phyloP scores from a whole-genome alignment of 2,797 vertebrate species.

The Danio aesculapii region DNA sequence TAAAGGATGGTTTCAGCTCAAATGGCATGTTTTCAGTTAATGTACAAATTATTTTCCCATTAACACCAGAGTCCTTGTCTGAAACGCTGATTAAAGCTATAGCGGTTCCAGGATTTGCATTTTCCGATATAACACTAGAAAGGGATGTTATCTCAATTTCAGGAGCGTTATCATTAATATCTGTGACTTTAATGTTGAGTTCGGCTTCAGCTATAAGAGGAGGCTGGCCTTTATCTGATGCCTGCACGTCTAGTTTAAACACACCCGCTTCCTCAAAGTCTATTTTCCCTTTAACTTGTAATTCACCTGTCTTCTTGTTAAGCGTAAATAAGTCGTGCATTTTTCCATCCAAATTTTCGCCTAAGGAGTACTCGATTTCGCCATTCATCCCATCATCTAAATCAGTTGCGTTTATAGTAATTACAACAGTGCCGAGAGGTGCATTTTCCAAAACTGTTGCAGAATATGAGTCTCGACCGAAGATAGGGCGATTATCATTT shows the following conservation, averaged over 20 bases:
- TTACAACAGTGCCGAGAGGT: slow-evolving; percentile 62
- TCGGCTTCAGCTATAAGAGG: slow-evolving; percentile 68
- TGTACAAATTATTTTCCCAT: slow-evolving; percentile 54
- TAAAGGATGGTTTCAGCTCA: slow-evolving; percentile 59
- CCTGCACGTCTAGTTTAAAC: slow-evolving; percentile 73
- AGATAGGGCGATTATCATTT: slow-evolving; percentile 75
- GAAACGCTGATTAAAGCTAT: slow-evolving; percentile 61
- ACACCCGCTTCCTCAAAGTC: slow-evolving; percentile 73
- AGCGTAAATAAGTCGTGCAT: slow-evolving; percentile 63
- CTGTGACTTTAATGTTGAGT: slow-evolving; percentile 69
- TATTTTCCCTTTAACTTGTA: slow-evolving; percentile 70
- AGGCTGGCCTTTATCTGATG: slow-evolving; percentile 67
- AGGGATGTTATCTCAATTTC: slow-evolving; percentile 68
- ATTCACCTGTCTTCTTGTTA: slow-evolving; percentile 67
- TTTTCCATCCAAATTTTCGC: slow-evolving; percentile 47
- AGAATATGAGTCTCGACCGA: slow-evolving; percentile 67
- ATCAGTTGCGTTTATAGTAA: slow-evolving; percentile 72
- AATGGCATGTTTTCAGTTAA: slow-evolving; percentile 60
- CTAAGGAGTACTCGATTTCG: slow-evolving; percentile 53
- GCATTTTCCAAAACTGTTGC: slow-evolving; percentile 72
- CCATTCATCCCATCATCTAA: slow-evolving; percentile 63
- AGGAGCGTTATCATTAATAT: slow-evolving; percentile 74
- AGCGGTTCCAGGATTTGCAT: slow-evolving; percentile 62
- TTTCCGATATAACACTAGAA: slow-evolving; percentile 60
- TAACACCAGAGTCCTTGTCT: slow-evolving; percentile 60